Evolutionary conservation across 2,888 invertebrate species (phyloP), one percentile per base, ranked within the genome.

Genomic region (Trachelus stipa): DNA sequence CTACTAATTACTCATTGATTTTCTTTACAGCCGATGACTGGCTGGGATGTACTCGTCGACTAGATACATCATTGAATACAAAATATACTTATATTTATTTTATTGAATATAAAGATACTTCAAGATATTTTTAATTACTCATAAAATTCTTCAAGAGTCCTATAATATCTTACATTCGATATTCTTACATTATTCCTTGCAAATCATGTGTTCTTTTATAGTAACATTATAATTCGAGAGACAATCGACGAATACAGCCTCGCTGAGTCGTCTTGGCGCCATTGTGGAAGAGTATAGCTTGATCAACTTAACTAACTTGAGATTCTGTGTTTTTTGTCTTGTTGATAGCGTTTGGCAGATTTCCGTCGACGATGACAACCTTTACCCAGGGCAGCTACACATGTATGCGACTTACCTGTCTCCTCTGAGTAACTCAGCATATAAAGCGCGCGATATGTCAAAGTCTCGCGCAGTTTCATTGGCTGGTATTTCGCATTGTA

Each of bases 321-420:
- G 40, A 37, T 81, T 81, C 83, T 90, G 85, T 89, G 85, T 90
- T 89, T 89, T 91, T 87, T 91, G 87, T 91, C 87, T 89, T 92
- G 90, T 85, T 93, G 92, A 85, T 94, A 96, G 96, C 96, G 89
- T 94, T 96, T 88, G 97, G 96, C 84, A 95, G 96, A 91, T 97
- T 97, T 91, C 97, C 97, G 77, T 92, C 94, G 81, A 96, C 96
- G 91, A 95, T 97, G 91, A 94, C 96, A 83, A 93, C 95, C 79
- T 97, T 95, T 92, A 96, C 96, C 84, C 96, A 97, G 92, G 97
- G 97, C 91, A 97, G 95, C 92, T 98, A 97, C 89, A 97, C 98
- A 92, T 98, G 98, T 98, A 95, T 93, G 95, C 93, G 92, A 88
- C 85, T 88, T 86, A 88, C 83, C 87, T 87, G 85, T 87, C 83